Conservation (phyloP, 2,797 vertebrate genomes). For the Diplodus sargus region DNA sequence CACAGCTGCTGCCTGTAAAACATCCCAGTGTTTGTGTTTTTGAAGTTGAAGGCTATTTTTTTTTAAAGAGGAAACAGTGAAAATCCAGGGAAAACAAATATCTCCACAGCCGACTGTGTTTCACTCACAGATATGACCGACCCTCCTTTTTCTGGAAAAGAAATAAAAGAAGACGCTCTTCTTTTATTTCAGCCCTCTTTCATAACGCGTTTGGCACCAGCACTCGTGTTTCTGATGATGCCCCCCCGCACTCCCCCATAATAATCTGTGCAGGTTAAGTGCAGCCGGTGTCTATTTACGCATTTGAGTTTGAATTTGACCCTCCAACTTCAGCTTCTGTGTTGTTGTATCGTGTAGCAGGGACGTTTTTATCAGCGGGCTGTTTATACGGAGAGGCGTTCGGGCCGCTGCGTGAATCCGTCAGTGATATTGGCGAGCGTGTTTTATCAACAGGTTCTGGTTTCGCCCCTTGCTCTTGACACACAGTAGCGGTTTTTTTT, state of each 20-base stretch:
- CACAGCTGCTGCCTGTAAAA: constrained; percentile 18
- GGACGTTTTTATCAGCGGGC: constrained; percentile 50
- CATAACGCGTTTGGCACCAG: constrained; percentile 75
- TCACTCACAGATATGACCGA: constrained; percentile 65
- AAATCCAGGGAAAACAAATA: constrained; percentile 77
- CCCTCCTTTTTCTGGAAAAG: not conserved
- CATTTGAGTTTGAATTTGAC: constrained; percentile 74
- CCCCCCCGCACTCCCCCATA: not conserved
- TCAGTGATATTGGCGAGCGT: constrained; percentile 62
- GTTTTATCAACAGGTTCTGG: constrained; percentile 77
- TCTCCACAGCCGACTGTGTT: constrained; percentile 69
- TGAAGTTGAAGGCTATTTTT: constrained; percentile 39
- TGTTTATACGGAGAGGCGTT: constrained; percentile 64
- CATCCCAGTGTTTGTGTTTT: not conserved
- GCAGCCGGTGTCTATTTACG: constrained; percentile 80
- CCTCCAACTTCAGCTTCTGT: constrained; percentile 18
- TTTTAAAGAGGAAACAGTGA: constrained; percentile 64
- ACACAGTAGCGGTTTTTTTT: constrained; percentile 30
- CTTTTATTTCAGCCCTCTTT: constrained; percentile 58
- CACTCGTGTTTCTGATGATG: constrained; percentile 79
- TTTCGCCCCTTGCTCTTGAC: constrained; percentile 68
- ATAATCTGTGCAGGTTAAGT: constrained; percentile 83
- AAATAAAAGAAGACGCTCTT: not conserved
- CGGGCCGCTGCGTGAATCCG: constrained; percentile 49
- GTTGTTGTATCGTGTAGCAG: constrained; percentile 57